Evolutionary conservation across 2,888 invertebrate species (phyloP), one percentile per base, ranked within the genome.

Genomic region (Leptinotarsa peninsularis): DNA sequence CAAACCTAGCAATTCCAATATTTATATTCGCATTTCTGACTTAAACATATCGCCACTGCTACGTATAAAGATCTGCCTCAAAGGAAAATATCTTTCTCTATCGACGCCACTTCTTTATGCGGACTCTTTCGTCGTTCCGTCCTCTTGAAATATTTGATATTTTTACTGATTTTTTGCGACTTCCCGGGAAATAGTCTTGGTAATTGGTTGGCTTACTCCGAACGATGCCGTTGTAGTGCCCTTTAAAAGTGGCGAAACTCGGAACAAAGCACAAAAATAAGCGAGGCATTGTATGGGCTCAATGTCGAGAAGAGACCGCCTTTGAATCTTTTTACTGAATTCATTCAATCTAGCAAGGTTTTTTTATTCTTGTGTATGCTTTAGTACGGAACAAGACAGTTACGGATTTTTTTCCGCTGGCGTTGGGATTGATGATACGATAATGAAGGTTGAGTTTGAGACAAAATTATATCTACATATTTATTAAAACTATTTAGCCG

Each of bases 171-270:
- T 63, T 78, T 78, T 76, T 78, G 74, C 72, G 78, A 76, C 74
- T 78, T 78, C 78, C 66, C 58, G 49, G 58, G 49, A 76, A 75
- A 75, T 70, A 63, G 72, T 69, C 76, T 56, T 69, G 67, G 72
- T 78, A 78, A 78, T 78, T 78, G 78, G 74, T 71, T 68, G 72
- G 71, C 73, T 73, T 71, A 74, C 72, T 33, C 75, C 52, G 50
- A 78, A 69, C 75, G 80, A 82, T 80, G 78, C 82, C 82, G 67
- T 72, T 78, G 74, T 77, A 80, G 78, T 80, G 75, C 75, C 75
- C 76, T 79, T 75, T 78, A 79, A 78, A 80, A 76, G 79, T 77
- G 74, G 71, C 71, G 72, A 73, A 75, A 74, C 74, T 69, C 72
- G 15, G 74, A 73, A 79, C 78, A 79, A 76, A 75, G 73, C 72